Percentiles rank a stretch among this genome's conserved stretches.
Conservation (phyloP, 2,888 invertebrate genomes). For the Phyllotreta striolata region DNA sequence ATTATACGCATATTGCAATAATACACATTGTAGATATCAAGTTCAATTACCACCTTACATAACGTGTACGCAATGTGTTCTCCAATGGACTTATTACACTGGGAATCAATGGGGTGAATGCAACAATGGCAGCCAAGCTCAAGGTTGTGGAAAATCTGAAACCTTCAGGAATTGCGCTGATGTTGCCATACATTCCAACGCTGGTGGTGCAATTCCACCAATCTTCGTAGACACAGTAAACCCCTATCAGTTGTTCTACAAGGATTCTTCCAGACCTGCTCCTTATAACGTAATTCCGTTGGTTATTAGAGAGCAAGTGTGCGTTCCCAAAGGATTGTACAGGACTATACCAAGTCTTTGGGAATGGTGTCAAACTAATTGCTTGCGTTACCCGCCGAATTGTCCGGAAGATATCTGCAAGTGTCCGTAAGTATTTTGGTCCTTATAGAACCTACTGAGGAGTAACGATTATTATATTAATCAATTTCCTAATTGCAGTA, state of each 20-base stretch:
- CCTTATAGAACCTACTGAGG: constrained; percentile 11
- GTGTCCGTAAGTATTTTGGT: constrained; percentile 76
- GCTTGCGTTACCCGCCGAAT: constrained; percentile 85
- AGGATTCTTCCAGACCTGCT: constrained; percentile 71
- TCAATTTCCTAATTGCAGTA: constrained; percentile 69
- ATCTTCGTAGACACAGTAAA: constrained; percentile 77
- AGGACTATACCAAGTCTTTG: constrained; percentile 77
- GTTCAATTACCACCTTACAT: constrained; percentile 83
- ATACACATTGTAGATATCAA: constrained; percentile 65
- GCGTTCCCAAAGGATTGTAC: constrained; percentile 72
- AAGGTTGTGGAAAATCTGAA: constrained; percentile 90
- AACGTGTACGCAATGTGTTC: constrained; percentile 87
- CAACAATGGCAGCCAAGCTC: constrained; percentile 83
- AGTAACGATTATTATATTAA: constrained; percentile 19
- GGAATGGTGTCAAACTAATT: constrained; percentile 86
- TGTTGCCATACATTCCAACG: constrained; percentile 81
- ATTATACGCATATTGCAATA: neutral
- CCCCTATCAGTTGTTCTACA: constrained; percentile 80
- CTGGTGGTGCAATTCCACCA: constrained; percentile 71
- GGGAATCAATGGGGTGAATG: constrained; percentile 95
- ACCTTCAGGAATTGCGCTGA: constrained; percentile 93
- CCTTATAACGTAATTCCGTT: constrained; percentile 74
- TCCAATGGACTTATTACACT: constrained; percentile 94
- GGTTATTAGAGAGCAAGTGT: constrained; percentile 83
- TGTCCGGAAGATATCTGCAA: constrained; percentile 79